Evolutionary conservation across 2,888 invertebrate species (phyloP).

Genomic region (Plemyria rubiginata): DNA sequence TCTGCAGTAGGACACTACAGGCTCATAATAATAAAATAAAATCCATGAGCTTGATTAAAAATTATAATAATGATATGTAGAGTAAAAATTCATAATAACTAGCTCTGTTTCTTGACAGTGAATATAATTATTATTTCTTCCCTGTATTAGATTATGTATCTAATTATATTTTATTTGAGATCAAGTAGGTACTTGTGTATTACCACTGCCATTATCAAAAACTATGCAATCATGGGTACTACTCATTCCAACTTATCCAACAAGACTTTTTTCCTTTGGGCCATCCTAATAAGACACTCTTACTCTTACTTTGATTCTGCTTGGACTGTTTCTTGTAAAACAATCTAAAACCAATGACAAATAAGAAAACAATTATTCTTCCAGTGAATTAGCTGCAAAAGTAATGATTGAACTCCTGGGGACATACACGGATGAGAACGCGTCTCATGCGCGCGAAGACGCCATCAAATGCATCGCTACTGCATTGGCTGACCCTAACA

Average conservation of each 20-base stretch:
- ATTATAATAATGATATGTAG: too few species aligned
- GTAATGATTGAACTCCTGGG: conserved; percentile 98
- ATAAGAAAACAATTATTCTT: conserved; percentile 45
- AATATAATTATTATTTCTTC: too few species aligned
- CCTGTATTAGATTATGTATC: too few species aligned
- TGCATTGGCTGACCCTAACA: conserved; percentile 97
- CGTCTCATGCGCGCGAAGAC: conserved; percentile 97
- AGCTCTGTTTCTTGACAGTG: too few species aligned
- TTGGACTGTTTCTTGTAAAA: background rate
- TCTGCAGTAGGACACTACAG: too few species aligned
- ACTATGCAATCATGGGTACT: background rate
- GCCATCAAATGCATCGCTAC: conserved; percentile 98
- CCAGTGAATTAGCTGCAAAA: conserved; percentile 95
- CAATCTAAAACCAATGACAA: background rate
- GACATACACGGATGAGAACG: conserved; percentile 98
- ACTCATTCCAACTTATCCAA: background rate
- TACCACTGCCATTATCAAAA: too few species aligned
- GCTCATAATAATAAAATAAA: too few species aligned
- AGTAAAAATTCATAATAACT: too few species aligned
- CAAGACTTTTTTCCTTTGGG: background rate
- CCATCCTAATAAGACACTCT: background rate
- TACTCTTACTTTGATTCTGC: too few species aligned
- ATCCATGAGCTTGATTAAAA: too few species aligned
- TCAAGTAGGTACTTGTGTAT: too few species aligned
- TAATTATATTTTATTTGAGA: too few species aligned